Conservation (phyloP, 2,888 invertebrate species). For the Therioaphis trifolii region DNA sequence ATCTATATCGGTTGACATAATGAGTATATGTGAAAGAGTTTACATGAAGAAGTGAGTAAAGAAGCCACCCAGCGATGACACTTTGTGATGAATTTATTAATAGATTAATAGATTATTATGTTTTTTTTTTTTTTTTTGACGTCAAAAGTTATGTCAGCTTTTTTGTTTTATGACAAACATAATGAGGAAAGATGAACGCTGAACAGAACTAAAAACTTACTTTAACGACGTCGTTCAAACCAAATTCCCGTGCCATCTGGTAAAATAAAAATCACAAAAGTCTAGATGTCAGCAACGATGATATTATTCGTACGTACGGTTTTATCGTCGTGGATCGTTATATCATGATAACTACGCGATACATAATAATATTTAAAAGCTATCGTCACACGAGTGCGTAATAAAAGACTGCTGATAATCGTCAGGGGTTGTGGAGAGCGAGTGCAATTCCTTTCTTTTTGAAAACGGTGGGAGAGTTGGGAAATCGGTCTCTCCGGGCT, state of each 20-base stretch:
- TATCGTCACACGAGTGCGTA: constrained; percentile 38
- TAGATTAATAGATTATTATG: too few relatives aligned
- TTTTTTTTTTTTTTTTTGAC: too few relatives aligned
- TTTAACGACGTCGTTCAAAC: neutral
- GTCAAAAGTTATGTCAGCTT: neutral
- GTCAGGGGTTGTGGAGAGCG: neutral
- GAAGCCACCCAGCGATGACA: too few relatives aligned
- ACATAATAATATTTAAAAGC: constrained; percentile 56
- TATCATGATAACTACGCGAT: neutral
- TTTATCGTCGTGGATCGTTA: constrained; percentile 31
- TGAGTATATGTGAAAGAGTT: too few relatives aligned
- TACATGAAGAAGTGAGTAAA: too few relatives aligned
- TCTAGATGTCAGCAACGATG: neutral
- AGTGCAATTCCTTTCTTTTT: constrained; percentile 22
- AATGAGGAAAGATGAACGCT: neutral
- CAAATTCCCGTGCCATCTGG: neutral
- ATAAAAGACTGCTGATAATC: constrained; percentile 53
- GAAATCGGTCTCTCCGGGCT: constrained; percentile 56
- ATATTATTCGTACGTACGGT: neutral
- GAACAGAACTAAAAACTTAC: neutral
- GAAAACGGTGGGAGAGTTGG: neutral
- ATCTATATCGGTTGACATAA: too few relatives aligned
- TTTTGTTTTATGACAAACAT: neutral
- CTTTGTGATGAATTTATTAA: too few relatives aligned
- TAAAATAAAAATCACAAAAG: constrained; percentile 25